A percentile compares a stretch with the other conserved stretches of the same genome.
These are phyloP conservation scores for Mystacornis crossleyi DNA, from an alignment of 2,113 vertebrate genomes.

Conservation along the genomic window DNA sequence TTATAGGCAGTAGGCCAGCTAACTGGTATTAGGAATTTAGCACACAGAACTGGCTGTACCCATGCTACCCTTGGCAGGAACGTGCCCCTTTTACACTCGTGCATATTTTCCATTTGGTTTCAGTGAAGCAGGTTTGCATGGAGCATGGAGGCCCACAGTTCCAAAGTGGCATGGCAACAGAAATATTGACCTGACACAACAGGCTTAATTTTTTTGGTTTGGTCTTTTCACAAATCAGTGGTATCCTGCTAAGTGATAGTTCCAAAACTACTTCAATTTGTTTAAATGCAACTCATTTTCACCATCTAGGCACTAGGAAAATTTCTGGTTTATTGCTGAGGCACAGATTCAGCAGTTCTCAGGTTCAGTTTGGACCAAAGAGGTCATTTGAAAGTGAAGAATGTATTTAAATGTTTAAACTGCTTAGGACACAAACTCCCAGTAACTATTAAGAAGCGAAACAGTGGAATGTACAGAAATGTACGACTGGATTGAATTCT, in stretches of 20 bases:
- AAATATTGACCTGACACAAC: not conserved
- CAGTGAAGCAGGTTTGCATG: not conserved
- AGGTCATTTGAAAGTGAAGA: not conserved
- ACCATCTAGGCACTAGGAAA: not conserved
- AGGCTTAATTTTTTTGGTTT: not conserved
- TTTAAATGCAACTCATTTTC: not conserved
- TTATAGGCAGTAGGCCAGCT: not conserved
- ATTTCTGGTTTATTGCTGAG: not conserved
- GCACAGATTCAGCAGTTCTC: not conserved
- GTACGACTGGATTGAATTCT: not conserved
- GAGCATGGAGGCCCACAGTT: accelerated
- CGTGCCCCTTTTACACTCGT: accelerated
- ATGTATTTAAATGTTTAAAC: not conserved
- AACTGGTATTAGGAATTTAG: not conserved
- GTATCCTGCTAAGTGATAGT: not conserved
- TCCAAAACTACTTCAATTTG: not conserved
- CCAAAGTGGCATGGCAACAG: not conserved
- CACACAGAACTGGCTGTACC: not conserved
- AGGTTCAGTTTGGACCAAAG: not conserved
- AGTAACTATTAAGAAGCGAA: not conserved
- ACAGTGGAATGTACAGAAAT: not conserved
- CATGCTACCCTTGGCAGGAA: not conserved
- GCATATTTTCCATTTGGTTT: not conserved
- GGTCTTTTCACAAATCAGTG: not conserved
- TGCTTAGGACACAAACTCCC: not conserved